Conservation (phyloP, 2,797 vertebrate species). For the Schizothorax lantsangensis region DNA sequence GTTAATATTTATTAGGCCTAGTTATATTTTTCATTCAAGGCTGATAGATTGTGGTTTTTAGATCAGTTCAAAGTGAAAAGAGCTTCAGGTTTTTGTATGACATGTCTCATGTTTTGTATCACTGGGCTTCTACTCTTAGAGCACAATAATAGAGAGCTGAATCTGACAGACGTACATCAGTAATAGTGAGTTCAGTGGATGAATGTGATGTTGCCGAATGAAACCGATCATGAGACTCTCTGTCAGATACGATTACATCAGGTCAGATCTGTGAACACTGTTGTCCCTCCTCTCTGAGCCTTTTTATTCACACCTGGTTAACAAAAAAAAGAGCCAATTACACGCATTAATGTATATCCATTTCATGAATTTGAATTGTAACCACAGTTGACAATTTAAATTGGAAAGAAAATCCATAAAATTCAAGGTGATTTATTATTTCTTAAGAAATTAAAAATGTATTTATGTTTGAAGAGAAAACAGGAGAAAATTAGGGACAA, state of each 20-base stretch:
- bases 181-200: neutral
- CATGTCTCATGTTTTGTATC: neutral
- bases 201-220: rapidly evolving
- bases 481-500: no score
- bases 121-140: neutral
- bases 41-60: neutral
- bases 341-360: no score
- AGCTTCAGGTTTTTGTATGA: neutral
- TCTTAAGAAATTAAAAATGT: no score
- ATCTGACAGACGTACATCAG: neutral
- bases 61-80: neutral
- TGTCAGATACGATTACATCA: neutral
- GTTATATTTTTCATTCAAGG: neutral
- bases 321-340: no score
- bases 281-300: neutral
- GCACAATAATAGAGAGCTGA: neutral
- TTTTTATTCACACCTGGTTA: no score
- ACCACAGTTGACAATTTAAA: no score
- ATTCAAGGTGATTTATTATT: no score
- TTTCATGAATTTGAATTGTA: no score
- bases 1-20: no score
- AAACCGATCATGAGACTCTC: neutral
- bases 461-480: no score
- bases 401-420: no score
- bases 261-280: neutral